These are phyloP conservation scores for Tenthredo scrophulariae DNA, from an alignment of 2,888 invertebrate genomes.

Conservation along the genomic window DNA sequence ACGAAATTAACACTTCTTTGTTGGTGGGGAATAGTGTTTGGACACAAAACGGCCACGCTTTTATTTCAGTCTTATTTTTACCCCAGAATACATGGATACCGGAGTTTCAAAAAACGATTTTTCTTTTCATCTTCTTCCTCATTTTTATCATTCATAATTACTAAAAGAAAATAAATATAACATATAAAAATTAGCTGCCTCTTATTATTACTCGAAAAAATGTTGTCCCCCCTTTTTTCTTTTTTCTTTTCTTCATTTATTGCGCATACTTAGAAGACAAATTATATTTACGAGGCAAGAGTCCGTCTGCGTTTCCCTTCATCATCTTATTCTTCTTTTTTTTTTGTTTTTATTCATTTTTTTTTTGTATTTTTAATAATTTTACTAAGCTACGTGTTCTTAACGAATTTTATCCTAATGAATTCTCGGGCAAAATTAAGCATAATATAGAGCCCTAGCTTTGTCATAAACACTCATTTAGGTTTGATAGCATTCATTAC, in stretches of 20 bases:
- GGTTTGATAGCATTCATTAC: conserved; percentile 31
- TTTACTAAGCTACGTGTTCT: background rate
- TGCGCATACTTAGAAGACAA: background rate
- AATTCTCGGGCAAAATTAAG: conserved; percentile 68
- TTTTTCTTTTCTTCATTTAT: background rate
- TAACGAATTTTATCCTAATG: conserved; percentile 63
- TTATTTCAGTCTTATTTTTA: background rate
- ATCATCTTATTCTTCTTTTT: background rate
- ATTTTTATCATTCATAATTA: background rate
- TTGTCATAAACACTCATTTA: conserved; percentile 75
- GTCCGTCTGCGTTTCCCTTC: background rate
- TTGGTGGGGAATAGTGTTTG: conserved; percentile 53
- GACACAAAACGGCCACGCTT: conserved; percentile 27
- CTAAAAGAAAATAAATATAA: no score
- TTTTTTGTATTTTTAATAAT: background rate
- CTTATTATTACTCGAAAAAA: no score
- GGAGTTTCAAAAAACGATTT: background rate
- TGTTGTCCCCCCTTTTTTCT: no score
- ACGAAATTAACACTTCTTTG: conserved; percentile 77
- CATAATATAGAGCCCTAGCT: conserved; percentile 69
- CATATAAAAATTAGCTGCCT: no score
- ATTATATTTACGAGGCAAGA: background rate
- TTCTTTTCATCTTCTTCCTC: background rate
- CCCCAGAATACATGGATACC: background rate
- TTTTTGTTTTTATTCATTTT: background rate